Percentiles rank a stretch among this genome's conserved stretches.
These are phyloP conservation scores for Malurus melanocephalus DNA, from an alignment of 2,113 vertebrate species.

Conservation along the genomic window DNA sequence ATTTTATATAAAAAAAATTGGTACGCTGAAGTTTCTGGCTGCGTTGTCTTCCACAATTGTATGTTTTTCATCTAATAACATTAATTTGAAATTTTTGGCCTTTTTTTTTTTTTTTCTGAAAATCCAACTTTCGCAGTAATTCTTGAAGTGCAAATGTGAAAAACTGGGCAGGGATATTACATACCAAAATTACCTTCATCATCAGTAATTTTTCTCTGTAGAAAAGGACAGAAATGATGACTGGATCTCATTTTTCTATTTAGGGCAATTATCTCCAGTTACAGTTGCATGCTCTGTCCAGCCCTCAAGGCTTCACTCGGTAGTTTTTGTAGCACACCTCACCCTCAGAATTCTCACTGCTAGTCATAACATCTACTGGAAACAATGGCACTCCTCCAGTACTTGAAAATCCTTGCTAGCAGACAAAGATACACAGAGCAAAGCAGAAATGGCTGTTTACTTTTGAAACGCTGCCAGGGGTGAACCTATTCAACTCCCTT, in stretches of 20 bases:
- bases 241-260: background rate
- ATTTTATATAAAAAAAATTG: background rate
- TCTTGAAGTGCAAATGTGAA: background rate
- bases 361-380: background rate
- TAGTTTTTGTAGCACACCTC: background rate
- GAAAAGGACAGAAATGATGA: background rate
- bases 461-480: background rate
- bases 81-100: background rate
- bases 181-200: background rate
- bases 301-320: background rate
- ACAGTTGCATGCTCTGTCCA: background rate
- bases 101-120: background rate
- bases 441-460: conserved; percentile 4
- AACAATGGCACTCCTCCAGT: background rate
- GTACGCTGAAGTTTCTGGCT: background rate
- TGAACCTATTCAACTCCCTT: background rate
- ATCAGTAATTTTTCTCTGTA: background rate
- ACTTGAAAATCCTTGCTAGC: background rate
- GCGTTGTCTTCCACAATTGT: background rate
- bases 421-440: background rate
- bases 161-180: background rate
- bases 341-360: background rate
- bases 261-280: background rate
- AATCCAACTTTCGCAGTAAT: background rate
- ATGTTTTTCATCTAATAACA: background rate